Base-by-base conservation (phyloP, 2,113 vertebrate species). In the Prunella himalayana region DNA sequence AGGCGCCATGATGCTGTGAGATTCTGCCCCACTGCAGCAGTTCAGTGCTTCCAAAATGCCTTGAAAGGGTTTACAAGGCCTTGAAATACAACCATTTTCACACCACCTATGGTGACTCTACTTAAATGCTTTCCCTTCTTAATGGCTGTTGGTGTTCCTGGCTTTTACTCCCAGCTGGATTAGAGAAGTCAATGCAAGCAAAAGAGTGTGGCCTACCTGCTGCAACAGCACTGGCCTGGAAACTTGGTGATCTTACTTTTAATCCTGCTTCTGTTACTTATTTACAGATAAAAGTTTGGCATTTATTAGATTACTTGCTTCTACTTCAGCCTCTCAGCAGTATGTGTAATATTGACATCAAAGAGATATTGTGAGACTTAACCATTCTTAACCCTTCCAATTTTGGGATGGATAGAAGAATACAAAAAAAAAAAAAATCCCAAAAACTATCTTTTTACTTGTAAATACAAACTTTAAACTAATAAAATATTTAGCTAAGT, bases 1-100 rank as follows among this genome's bases (percentile, higher is more conserved):
- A 91, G 96, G 95, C 88, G 76, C 93, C 95, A 86, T 41, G 50
- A 86, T 45, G 91, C 85, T 93, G 60, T 81, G 82, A 89, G 92
- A 79, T 45, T 79, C 44, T 75, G 86, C 50, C 60, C 94, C 88
- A 50, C 31, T 45, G 88, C 87, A 94, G 91, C 84, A 91, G 82
- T 63, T 90, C 79, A 70, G 50, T 7, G 53, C 41, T 90, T 72
- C 88, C n/a, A 93, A 84, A 96, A 94, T 51, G 54, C 50, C 86
- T 92, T 76, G 51, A 91, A 85, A 93, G 66, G 20, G 30, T 96
- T 97, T 97, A 97, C 3, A 16, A 92, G 77, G 56, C 59, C 68
- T 86, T 90, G 28, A 94, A 88, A 72, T 24, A 31, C 33, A 96
- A 79, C 79, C 59, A 78, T 79, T 88, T 94, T 91, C 92, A 96